Evolutionary conservation across 2,113 vertebrate genomes (phyloP).

Genomic region (Eulacestoma nigropectus): DNA sequence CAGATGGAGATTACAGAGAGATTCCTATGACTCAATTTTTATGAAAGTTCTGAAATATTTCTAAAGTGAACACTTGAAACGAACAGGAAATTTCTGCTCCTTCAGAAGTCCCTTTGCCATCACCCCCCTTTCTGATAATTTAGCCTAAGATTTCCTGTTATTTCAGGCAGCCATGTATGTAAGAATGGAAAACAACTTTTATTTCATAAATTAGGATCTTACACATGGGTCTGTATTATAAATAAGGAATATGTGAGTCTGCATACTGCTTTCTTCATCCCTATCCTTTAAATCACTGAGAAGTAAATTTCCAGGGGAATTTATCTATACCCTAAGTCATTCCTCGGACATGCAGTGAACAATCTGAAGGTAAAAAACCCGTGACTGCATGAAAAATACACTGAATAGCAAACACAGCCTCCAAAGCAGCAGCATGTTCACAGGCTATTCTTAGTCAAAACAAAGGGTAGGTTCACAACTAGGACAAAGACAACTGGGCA

Average conservation of each 20-base stretch:
- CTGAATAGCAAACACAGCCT: not conserved
- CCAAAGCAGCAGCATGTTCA: not conserved
- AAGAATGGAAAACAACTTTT: not conserved
- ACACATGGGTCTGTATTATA: not conserved
- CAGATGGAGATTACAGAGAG: not conserved
- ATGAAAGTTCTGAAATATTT: not conserved
- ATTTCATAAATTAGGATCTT: not conserved
- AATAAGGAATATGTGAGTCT: not conserved
- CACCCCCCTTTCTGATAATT: not conserved
- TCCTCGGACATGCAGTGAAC: not conserved
- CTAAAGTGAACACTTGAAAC: not conserved
- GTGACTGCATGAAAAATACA: not conserved
- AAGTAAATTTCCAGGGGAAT: not conserved
- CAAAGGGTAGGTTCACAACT: not conserved
- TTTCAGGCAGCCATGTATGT: not conserved
- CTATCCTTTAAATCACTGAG: not conserved
- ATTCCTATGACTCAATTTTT: not conserved
- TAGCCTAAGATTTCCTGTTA: not conserved
- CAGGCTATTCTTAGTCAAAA: not conserved
- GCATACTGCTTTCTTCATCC: not conserved
- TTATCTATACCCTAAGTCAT: not conserved
- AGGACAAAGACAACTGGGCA: not conserved
- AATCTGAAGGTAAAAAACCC: not conserved
- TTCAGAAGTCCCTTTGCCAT: not conserved
- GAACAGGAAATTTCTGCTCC: not conserved